A percentile compares a stretch with the other conserved stretches of the same genome.
These are phyloP conservation scores for Catharus ustulatus DNA, from an alignment of 2,797 vertebrate species.

Conservation along the genomic window DNA sequence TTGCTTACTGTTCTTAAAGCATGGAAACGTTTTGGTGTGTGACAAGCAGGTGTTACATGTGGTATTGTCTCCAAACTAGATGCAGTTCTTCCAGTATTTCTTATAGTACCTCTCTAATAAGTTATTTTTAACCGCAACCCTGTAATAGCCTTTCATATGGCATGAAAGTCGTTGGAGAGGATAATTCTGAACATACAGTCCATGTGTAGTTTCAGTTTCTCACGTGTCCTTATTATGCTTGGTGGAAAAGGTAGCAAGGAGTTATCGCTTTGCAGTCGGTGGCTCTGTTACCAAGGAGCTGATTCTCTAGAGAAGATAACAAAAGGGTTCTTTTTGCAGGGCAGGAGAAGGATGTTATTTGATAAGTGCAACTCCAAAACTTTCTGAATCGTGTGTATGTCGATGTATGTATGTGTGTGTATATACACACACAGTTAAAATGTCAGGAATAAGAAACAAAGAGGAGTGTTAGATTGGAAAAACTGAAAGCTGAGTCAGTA, in stretches of 20 bases:
- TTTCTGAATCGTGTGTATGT: fast-evolving
- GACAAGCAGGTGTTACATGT: not conserved
- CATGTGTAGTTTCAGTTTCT: not conserved
- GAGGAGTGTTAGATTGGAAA: not conserved
- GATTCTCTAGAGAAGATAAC: not conserved
- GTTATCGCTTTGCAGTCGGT: not conserved
- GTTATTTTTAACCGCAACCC: not conserved
- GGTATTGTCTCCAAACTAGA: not conserved
- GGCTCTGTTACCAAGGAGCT: not conserved
- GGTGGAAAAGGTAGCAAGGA: not conserved
- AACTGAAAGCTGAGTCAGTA: not conserved
- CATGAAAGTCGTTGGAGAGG: not conserved
- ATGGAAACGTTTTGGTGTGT: not conserved
- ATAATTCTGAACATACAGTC: not conserved
- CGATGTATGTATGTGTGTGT: fast-evolving
- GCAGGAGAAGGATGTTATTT: not conserved
- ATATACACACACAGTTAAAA: not conserved
- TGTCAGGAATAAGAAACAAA: not conserved
- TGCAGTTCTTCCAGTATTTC: not conserved
- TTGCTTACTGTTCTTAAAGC: not conserved
- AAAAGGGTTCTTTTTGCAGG: not conserved
- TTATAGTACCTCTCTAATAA: not conserved
- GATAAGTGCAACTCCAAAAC: not conserved
- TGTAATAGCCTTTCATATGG: not conserved
- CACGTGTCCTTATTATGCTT: not conserved